Percentiles rank a stretch among this genome's conserved stretches.
These are phyloP conservation scores for Catocala nupta DNA, from an alignment of 2,888 invertebrate genomes.

Conservation along the genomic window DNA sequence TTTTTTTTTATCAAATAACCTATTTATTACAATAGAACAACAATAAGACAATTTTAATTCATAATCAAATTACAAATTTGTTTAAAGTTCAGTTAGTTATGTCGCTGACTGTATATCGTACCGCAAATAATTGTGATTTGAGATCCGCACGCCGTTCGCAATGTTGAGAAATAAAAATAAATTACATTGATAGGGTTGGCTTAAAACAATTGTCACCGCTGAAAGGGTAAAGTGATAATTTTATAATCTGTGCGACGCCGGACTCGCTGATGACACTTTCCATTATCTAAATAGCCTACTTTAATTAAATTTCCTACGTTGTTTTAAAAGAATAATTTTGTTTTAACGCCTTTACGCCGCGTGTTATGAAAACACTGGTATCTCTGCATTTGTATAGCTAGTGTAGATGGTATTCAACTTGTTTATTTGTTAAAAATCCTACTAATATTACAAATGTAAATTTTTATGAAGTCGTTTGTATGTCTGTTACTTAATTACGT, in stretches of 20 bases:
- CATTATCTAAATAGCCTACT: conserved; percentile 75
- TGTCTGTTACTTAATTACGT: too few relatives aligned
- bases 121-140: conserved; percentile 23
- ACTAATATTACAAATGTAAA: too few relatives aligned
- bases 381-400: conserved; percentile 2
- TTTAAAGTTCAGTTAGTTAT: too few relatives aligned
- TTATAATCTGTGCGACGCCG: conserved; percentile 59
- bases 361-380: conserved; percentile 16
- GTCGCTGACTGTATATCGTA: conserved; percentile 1
- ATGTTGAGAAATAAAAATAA: conserved; percentile 47
- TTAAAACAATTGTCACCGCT: conserved; percentile 57
- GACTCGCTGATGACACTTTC: conserved; percentile 59
- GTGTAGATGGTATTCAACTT: not conserved
- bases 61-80: too few relatives aligned
- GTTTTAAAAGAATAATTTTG: conserved; percentile 39
- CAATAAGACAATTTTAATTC: too few relatives aligned
- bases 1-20: too few relatives aligned
- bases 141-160: conserved; percentile 15
- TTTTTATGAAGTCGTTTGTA: too few relatives aligned
- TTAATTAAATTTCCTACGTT: conserved; percentile 57
- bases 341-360: conserved; percentile 27
- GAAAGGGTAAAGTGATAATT: conserved; percentile 64
- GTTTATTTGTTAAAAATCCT: not conserved
- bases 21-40: too few relatives aligned
- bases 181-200: conserved; percentile 51